Conservation (phyloP, 2,888 invertebrate genomes). For the Raillietiella orientalis region DNA sequence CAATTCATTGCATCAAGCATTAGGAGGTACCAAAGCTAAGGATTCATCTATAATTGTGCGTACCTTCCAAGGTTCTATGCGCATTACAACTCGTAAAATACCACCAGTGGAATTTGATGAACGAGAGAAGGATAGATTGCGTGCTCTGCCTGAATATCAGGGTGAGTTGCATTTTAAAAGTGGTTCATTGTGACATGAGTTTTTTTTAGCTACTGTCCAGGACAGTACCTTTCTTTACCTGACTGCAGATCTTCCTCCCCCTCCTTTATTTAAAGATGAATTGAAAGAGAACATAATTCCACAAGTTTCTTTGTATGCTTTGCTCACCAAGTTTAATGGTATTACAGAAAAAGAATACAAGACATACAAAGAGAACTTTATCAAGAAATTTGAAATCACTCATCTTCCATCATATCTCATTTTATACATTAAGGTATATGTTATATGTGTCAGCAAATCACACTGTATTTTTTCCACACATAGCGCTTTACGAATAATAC, state of each 20-base stretch:
- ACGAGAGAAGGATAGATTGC: constrained; percentile 40
- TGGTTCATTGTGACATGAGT: not conserved
- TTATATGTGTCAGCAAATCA: constrained; percentile 2
- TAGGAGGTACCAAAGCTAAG: constrained; percentile 39
- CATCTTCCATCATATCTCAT: constrained; percentile 77
- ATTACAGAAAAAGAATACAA: constrained; percentile 88
- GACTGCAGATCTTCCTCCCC: constrained; percentile 88
- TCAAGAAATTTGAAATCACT: constrained; percentile 87
- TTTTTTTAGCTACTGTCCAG: constrained; percentile 15
- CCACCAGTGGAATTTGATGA: constrained; percentile 74
- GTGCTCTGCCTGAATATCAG: constrained; percentile 51
- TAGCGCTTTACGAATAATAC: constrained; percentile 89
- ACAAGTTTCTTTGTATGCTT: constrained; percentile 53
- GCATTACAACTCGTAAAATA: constrained; percentile 36
- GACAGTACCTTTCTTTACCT: constrained; percentile 69
- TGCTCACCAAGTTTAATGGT: constrained; percentile 88
- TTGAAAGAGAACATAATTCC: constrained; percentile 96
- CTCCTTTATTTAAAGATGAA: constrained; percentile 89
- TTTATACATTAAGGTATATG: constrained; percentile 46
- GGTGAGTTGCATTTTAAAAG: constrained; percentile 10
- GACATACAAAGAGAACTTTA: constrained; percentile 91
- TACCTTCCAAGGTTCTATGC: constrained; percentile 32
- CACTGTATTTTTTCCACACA: constrained; percentile 8
- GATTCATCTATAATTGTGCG: constrained; percentile 77
- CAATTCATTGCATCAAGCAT: constrained; percentile 70